Base-by-base conservation (phyloP, 2,888 invertebrate species). In the Serripes groenlandicus region DNA sequence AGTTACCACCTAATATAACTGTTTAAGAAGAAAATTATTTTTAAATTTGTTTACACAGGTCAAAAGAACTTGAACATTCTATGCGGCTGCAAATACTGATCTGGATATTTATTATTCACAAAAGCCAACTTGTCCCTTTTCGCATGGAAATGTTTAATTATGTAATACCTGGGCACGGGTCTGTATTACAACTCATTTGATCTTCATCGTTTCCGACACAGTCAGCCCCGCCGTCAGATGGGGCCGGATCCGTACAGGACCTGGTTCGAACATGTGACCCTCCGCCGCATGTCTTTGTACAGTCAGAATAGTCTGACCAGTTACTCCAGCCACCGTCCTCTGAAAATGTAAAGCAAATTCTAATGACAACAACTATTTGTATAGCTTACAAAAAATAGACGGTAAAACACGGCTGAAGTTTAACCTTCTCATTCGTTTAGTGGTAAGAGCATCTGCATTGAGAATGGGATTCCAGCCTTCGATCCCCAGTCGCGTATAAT, bases 301-400 rank as follows among this genome's bases (percentile, higher is more conserved):
- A 85, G n/a, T 37, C 42, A 11, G 73, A 68, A 66, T 64, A 81
- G 18, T 32, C 58, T 42, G 52, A 72, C 85, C 85, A 85, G 0
- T 34, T 28, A 32, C 78, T 75, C 85, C 85, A 85, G 26, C 71
- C n/a, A n/a, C 85, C 85, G 52, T 85, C 49, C 28, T 77, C 32
- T 23, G 81, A 62, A 76, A 81, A 79, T 26, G 28, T n/a, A 26
- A 28, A 28, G 52, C 21, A 18, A 18, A 23, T 23, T 56, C n/a
- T 7, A n/a, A 23, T 56, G 9, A 7, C 21, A n/a, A 23, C 21
- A 56, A 7, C 58, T n/a, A 18, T 7, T n/a, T 23, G 7, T n/a
- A 18, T n/a, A 7, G 9, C 58, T 18, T 7, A 18, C n/a, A 18
- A 11, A 56, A 7, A 18, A 18, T 42, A 11, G 7, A 42, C 42